Evolutionary conservation across 2,113 vertebrate species (phyloP).

Genomic region (Taxidea taxus): DNA sequence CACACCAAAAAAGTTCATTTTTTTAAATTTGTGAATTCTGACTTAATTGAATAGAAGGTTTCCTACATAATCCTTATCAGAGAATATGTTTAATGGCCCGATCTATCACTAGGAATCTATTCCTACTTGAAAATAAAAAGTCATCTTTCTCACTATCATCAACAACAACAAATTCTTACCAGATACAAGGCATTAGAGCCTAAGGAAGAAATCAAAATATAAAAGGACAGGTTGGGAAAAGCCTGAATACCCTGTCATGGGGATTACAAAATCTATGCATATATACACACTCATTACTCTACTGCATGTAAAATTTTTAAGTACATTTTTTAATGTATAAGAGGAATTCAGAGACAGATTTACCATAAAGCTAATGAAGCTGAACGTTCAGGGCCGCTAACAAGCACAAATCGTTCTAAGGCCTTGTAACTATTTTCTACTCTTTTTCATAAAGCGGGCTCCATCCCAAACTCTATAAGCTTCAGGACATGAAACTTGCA

Average conservation of each 20-base stretch:
- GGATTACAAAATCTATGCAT: not conserved
- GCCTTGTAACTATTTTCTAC: not conserved
- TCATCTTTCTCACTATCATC: not conserved
- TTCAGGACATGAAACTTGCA: not conserved
- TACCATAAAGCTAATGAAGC: not conserved
- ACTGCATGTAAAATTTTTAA: not conserved
- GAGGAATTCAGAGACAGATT: not conserved
- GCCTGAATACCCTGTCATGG: not conserved
- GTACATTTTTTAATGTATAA: not conserved
- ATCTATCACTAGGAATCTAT: not conserved
- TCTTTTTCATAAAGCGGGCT: not conserved
- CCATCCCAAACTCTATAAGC: not conserved
- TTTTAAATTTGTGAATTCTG: not conserved
- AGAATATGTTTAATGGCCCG: not conserved
- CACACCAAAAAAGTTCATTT: not conserved
- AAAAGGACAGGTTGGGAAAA: not conserved
- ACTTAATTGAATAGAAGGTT: not conserved
- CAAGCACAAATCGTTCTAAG: not conserved
- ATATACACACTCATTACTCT: not conserved
- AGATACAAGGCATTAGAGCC: not conserved
- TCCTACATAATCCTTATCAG: not conserved
- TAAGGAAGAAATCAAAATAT: not conserved
- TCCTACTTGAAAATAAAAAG: not conserved
- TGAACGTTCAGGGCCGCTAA: not conserved
- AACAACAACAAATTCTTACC: not conserved